Conservation (phyloP, 1,140 invertebrate species). For the Brachionus paranguensis region DNA sequence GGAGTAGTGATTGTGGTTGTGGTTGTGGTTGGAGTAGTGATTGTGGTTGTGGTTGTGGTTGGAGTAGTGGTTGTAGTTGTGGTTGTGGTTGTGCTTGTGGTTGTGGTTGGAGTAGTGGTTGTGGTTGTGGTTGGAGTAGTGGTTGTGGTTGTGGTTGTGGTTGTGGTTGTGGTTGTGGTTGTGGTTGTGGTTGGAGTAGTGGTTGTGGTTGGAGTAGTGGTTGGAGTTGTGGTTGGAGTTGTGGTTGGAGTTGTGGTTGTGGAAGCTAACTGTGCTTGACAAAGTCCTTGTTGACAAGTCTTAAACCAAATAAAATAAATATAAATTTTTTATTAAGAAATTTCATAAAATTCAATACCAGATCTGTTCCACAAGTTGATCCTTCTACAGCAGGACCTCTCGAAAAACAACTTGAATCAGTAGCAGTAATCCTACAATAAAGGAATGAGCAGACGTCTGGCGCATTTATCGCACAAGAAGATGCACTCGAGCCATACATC, state of each 20-base stretch:
- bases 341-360: neutral
- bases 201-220: neutral
- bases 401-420: neutral
- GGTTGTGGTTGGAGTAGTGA: neutral
- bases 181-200: neutral
- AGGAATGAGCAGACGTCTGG: neutral
- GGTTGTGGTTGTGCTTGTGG: neutral
- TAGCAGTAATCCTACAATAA: neutral
- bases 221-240: neutral
- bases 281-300: neutral
- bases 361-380: neutral
- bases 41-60: neutral
- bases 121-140: neutral
- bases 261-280: neutral
- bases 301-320: neutral
- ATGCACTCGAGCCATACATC: neutral
- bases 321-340: neutral
- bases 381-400: neutral
- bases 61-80: neutral
- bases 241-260: neutral
- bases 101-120: neutral
- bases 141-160: neutral
- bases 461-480: neutral
- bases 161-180: neutral
- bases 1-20: neutral